A percentile compares a stretch with the other conserved stretches of the same genome.
Evolutionary conservation across 1,140 invertebrate genomes (phyloP).

Genomic region (Brachionus paranguensis): DNA sequence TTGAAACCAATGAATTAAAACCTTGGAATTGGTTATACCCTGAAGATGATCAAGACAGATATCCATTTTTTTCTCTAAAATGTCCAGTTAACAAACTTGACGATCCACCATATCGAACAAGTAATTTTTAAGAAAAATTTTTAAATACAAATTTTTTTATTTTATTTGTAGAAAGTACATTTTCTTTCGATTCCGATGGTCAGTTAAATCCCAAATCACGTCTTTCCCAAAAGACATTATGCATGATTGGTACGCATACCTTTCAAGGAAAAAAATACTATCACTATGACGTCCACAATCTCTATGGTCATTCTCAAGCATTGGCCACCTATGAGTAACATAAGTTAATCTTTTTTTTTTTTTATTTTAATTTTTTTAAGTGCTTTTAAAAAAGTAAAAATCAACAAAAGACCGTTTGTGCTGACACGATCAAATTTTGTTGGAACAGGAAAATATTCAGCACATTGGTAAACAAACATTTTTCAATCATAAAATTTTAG

Average conservation of each 20-base stretch:
- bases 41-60: conserved; percentile 60
- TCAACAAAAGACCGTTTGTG: conserved; percentile 65
- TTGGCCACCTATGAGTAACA: conserved; percentile 58
- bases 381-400: conserved; percentile 47
- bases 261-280: conserved; percentile 52
- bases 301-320: conserved; percentile 61
- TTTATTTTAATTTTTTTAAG: neutral
- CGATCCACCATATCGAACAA: conserved; percentile 57
- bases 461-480: conserved; percentile 67
- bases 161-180: neutral
- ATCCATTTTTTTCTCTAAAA: conserved; percentile 64
- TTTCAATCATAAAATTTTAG: neutral
- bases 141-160: neutral
- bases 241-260: conserved; percentile 49
- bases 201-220: neutral
- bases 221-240: conserved; percentile 62
- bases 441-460: conserved; percentile 70
- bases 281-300: conserved; percentile 65
- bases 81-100: conserved; percentile 61
- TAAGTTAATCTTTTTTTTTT: neutral
- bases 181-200: conserved; percentile 4
- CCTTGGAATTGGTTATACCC: conserved; percentile 51
- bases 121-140: neutral
- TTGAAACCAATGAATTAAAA: conserved; percentile 57
- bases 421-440: conserved; percentile 75